phyloP scores from a whole-genome alignment of 92 coral and sea anemone genomes.

The Phenganax marumi region DNA sequence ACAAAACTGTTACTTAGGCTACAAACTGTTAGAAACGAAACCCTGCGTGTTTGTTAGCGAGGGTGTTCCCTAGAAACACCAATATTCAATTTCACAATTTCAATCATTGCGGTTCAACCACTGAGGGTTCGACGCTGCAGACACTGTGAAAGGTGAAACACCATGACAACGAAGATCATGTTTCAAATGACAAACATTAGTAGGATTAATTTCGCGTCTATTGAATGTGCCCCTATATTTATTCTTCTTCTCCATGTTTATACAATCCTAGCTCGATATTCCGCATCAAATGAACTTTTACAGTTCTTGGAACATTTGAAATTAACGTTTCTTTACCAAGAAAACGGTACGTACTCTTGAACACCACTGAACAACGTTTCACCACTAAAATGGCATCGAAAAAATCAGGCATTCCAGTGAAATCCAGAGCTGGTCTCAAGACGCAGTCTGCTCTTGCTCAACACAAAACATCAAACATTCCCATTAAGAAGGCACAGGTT shows the following conservation, averaged over 20 bases:
- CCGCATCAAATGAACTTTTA: background rate
- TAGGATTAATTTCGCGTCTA: constrained; percentile 41
- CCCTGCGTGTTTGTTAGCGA: no score
- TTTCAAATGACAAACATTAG: constrained; percentile 43
- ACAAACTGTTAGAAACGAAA: no score
- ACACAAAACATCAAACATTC: constrained; percentile 4
- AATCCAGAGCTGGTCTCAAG: background rate
- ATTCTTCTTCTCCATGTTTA: background rate
- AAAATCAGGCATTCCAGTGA: constrained; percentile 36
- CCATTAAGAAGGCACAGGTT: constrained; percentile 13
- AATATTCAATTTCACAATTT: background rate
- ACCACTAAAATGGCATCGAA: background rate
- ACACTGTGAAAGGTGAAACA: background rate
- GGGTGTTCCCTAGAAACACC: background rate
- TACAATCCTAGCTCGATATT: background rate
- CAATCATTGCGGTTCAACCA: background rate
- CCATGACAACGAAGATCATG: constrained; percentile 34
- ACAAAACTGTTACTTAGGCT: no score
- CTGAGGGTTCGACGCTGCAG: background rate
- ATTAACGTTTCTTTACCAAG: background rate
- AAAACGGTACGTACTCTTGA: background rate
- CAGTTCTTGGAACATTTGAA: background rate
- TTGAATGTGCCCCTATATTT: background rate
- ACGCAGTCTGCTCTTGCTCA: background rate
- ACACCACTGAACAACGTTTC: background rate